Percentiles rank a stretch among this genome's conserved stretches.
Evolutionary conservation across 2,888 invertebrate species (phyloP).

Genomic region (Neria commutata): DNA sequence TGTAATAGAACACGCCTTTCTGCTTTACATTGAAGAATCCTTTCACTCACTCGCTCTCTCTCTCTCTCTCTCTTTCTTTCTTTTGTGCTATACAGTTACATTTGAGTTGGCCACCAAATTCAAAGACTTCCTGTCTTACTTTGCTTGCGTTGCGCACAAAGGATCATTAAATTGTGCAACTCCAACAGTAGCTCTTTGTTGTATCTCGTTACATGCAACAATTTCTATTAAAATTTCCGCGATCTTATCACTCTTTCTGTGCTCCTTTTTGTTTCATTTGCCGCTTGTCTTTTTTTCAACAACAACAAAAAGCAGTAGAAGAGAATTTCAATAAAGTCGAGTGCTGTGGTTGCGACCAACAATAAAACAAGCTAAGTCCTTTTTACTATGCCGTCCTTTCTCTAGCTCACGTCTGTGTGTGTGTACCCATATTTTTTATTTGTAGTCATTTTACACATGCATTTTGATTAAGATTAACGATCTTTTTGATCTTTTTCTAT

Average conservation of each 20-base stretch:
- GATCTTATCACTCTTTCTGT: conserved; percentile 9
- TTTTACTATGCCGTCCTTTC: background rate
- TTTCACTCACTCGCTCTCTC: too few species aligned
- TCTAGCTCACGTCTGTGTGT: background rate
- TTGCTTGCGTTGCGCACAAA: conserved; percentile 11
- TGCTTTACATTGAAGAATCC: background rate
- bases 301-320: too few species aligned
- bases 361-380: background rate
- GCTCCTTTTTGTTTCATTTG: background rate
- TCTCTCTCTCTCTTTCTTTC: background rate
- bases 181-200: conserved; percentile 10
- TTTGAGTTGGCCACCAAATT: too few species aligned
- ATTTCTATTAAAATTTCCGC: background rate
- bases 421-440: background rate
- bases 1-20: background rate
- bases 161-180: conserved; percentile 15
- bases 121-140: background rate
- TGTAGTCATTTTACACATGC: conserved; percentile 1
- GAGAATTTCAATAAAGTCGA: background rate
- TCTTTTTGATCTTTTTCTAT: background rate
- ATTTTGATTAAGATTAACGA: conserved; percentile 6
- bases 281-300: background rate
- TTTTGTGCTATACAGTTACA: background rate
- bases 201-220: background rate
- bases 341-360: background rate